Conservation (phyloP, 2,888 invertebrate genomes). For the Drosophila stalkeri region DNA sequence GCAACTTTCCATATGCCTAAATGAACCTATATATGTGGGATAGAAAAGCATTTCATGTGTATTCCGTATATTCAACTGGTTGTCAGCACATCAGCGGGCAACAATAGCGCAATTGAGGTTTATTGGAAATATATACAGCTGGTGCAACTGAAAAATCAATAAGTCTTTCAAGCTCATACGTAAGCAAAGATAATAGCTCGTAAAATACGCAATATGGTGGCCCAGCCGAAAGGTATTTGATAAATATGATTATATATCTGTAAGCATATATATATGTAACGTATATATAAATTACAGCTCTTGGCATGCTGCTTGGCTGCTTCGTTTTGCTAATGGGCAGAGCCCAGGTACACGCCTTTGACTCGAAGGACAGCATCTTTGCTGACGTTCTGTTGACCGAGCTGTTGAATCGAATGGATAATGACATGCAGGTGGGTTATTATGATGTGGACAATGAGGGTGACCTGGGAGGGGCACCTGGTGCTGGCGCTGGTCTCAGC, state of each 20-base stretch:
- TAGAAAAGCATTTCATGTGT: slow-evolving; percentile 24
- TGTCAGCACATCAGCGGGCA: slow-evolving; percentile 51
- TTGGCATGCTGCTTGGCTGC: slow-evolving; percentile 35
- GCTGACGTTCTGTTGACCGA: slow-evolving; percentile 91
- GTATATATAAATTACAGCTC: slow-evolving; percentile 32
- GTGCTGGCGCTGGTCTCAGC: slow-evolving; percentile 22
- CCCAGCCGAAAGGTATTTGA: slow-evolving; percentile 40
- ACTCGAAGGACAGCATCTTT: slow-evolving; percentile 87
- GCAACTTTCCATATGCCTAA: not conserved
- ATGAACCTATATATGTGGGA: slow-evolving; percentile 22
- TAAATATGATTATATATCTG: not conserved
- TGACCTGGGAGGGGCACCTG: slow-evolving; percentile 69
- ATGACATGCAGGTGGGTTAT: slow-evolving; percentile 88
- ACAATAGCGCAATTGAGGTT: slow-evolving; percentile 19
- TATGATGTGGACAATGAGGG: slow-evolving; percentile 83
- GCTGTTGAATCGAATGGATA: slow-evolving; percentile 91
- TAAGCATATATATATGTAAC: not conserved
- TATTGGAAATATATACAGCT: slow-evolving; percentile 42
- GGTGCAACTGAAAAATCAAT: slow-evolving; percentile 71
- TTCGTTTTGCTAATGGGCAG: slow-evolving; percentile 39
- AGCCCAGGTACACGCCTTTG: slow-evolving; percentile 40
- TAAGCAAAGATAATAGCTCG: slow-evolving; percentile 41
- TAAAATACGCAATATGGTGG: slow-evolving; percentile 66
- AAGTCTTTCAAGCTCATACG: slow-evolving; percentile 41
- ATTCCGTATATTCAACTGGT: slow-evolving; percentile 73